Evolutionary conservation across 2,888 invertebrate genomes (phyloP), one percentile per base, ranked within the genome.

Genomic region (Cosmopolites sordidus): DNA sequence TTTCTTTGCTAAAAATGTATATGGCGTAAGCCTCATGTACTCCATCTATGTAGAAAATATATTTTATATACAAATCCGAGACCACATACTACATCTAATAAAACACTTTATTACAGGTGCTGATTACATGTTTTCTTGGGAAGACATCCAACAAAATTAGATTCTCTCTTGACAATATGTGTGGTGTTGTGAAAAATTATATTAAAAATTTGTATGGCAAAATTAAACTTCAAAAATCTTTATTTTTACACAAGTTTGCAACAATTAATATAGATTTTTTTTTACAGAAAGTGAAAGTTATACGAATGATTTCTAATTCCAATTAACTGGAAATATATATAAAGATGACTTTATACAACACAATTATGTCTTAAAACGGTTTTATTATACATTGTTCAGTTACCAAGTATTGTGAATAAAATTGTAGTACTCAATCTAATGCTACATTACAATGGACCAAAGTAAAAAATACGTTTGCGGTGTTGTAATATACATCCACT

Each of bases 271-370:
- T 22, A 12, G 27, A 27, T 27, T 6, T 27, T 27, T 27, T 27
- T 27, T 27, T 27, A 27, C n/a, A n/a, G n/a, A n/a, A 9, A 27
- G 27, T 33, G 8, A n/a, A 6, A n/a, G 11, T 33, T 33, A 33
- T 33, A 4, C 8, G 4, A 22, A 22, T 22, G 22, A 22, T 33
- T 5, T 33, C 5, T 4, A 12, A n/a, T 12, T 33, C n/a, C 33
- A 33, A 9, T 33, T 12, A 33, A 2, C 11, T 12, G 33, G 33
- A 33, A 33, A 12, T 18, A 12, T 38, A 22, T 33, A 27, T 15
- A 38, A 39, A 47, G 47, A 47, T 47, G 39, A 38, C 22, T 47
- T 40, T 47, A 47, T 40, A 47, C 47, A 40, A 47, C 39, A 47
- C 47, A 46, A 18, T 38, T 22, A 33, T 33, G 22, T 8, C 3